Conservation (phyloP, 2,113 vertebrate species). For the Sorex araneus region DNA sequence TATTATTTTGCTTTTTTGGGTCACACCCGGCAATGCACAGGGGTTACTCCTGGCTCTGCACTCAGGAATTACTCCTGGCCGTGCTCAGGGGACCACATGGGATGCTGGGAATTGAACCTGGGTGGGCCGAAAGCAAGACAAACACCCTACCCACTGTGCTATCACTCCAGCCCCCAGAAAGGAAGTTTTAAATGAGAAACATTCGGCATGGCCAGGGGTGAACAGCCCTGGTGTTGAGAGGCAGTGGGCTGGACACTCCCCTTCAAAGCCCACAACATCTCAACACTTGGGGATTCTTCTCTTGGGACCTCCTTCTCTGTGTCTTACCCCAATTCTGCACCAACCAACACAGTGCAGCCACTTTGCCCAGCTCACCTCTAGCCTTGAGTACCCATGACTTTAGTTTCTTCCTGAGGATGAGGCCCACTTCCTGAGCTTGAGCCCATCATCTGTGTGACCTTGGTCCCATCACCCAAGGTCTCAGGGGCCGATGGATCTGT, state of each 20-base stretch:
- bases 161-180: too few species aligned
- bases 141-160: too few species aligned
- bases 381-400: not conserved
- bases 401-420: not conserved
- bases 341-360: not conserved
- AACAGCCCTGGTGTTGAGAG: not conserved
- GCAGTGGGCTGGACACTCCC: too few species aligned
- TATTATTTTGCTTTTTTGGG: too few species aligned
- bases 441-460: not conserved
- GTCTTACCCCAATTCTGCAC: not conserved
- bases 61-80: too few species aligned
- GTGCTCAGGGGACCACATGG: too few species aligned
- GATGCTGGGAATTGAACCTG: too few species aligned
- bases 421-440: not conserved
- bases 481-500: not conserved
- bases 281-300: not conserved
- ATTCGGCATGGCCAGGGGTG: not conserved
- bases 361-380: not conserved
- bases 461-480: not conserved
- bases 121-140: too few species aligned
- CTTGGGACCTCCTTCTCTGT: not conserved
- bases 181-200: not conserved
- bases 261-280: not conserved
- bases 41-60: too few species aligned
- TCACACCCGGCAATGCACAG: too few species aligned